Conservation (phyloP, 2,113 vertebrate genomes). For the Agelaius tricolor region DNA sequence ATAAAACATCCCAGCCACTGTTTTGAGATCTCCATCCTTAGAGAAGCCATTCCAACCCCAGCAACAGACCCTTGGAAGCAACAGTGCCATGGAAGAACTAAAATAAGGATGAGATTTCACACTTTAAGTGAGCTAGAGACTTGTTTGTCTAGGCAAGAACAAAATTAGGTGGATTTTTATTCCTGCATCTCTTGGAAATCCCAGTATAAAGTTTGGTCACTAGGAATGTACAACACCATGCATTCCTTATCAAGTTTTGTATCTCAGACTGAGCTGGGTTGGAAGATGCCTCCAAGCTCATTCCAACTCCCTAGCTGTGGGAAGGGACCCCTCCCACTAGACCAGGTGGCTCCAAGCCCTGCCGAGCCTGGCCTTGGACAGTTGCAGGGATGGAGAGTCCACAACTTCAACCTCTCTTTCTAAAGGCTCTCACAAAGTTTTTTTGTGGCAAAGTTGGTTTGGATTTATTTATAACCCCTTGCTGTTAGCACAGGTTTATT, state of each 20-base stretch:
- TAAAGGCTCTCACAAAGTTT: background rate
- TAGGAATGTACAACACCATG: background rate
- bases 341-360: background rate
- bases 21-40: background rate
- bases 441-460: background rate
- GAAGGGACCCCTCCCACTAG: background rate
- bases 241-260: background rate
- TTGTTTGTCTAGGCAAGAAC: background rate
- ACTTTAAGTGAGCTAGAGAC: background rate
- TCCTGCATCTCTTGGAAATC: background rate
- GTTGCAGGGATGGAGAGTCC: background rate
- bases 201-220: background rate
- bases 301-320: background rate
- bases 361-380: background rate
- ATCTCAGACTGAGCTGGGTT: background rate
- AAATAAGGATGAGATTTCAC: background rate
- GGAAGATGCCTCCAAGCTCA: background rate
- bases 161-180: fast-evolving
- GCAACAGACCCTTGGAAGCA: background rate
- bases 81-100: background rate
- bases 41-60: background rate
- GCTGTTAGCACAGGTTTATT: background rate
- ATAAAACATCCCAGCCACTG: background rate
- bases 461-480: background rate
- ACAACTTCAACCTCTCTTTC: background rate